Base-by-base conservation (phyloP, 1,140 invertebrate genomes). In the Ganaspis sp. region DNA sequence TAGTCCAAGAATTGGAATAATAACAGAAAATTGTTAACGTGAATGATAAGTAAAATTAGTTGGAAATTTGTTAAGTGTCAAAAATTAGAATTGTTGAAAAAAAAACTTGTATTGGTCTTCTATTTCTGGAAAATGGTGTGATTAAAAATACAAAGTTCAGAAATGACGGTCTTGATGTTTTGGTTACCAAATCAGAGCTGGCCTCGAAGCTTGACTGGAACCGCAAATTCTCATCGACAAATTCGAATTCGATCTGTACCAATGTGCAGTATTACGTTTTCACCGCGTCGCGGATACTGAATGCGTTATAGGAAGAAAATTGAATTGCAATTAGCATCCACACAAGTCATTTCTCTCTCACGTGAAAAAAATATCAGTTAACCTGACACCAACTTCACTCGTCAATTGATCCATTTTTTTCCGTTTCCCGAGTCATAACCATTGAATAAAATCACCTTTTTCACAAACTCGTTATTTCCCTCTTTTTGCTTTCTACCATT, bases 261-360 rank as follows among this genome's bases (percentile, higher is more conserved):
- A 40, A 40, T 40, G 1, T 40, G 15, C 42, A 49, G 6, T 49
- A 49, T 49, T 49, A 17, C 45, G 45, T 49, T 49, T 49, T 49
- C 45, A 49, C 17, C 45, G n/a, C 15, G n/a, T 17, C 6, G 2
- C 29, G 2, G 29, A 34, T 34, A 6, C 29, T 49, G 17, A 49
- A 49, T 49, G 45, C 45, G n/a, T 49, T 49, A 49, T 49, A 49
- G n/a, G 17, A 49, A 49, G 45, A 49, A 49, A 49, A 49, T 49
- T 49, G 45, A 49, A 49, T 49, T 49, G 45, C 45, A 49, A 49
- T 49, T 49, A 49, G 45, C 17, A 49, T 49, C n/a, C n/a, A 49
- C 1, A 49, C n/a, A 5, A 49, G 45, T 49, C 45, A 17, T 17
- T 49, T 49, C 45, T 49, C 40, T 45, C 12, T 17, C n/a, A 49